phyloP scores from a whole-genome alignment of 2,797 vertebrate genomes.

The Arremon aurantiirostris region DNA sequence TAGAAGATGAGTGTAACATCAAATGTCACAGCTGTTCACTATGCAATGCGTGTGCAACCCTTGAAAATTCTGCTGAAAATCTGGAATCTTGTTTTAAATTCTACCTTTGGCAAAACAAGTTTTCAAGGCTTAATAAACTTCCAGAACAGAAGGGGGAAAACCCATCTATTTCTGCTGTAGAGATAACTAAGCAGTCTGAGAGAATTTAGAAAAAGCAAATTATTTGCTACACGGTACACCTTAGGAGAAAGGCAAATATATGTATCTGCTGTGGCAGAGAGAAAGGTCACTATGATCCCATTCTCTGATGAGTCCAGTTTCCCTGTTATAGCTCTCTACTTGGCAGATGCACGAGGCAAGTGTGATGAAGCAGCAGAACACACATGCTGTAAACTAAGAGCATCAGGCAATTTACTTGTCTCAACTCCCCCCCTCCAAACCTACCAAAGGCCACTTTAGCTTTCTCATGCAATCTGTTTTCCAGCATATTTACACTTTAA shows the following conservation, averaged over 20 bases:
- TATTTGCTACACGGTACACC: not conserved
- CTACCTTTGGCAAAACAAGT: not conserved
- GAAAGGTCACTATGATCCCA: not conserved
- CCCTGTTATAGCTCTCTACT: not conserved
- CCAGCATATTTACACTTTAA: not conserved
- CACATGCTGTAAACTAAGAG: not conserved
- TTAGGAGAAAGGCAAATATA: not conserved
- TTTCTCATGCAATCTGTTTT: not conserved
- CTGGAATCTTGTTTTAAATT: not conserved
- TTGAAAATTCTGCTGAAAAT: not conserved
- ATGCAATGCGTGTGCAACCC: not conserved
- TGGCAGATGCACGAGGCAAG: not conserved
- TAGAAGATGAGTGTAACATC: not conserved
- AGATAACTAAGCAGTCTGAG: not conserved
- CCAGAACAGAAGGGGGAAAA: not conserved
- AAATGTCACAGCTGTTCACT: conserved; percentile 19
- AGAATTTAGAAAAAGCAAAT: not conserved
- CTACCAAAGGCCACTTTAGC: not conserved
- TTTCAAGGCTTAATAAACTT: not conserved
- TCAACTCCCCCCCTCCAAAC: not conserved
- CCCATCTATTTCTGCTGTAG: not conserved
- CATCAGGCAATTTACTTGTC: not conserved
- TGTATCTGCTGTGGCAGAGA: not conserved
- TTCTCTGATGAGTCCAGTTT: not conserved
- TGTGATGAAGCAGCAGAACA: conserved; percentile 17